Evolutionary conservation across 1,140 invertebrate species (phyloP), one percentile per base, ranked within the genome.

Genomic region (Zaprionus nigranus): DNA sequence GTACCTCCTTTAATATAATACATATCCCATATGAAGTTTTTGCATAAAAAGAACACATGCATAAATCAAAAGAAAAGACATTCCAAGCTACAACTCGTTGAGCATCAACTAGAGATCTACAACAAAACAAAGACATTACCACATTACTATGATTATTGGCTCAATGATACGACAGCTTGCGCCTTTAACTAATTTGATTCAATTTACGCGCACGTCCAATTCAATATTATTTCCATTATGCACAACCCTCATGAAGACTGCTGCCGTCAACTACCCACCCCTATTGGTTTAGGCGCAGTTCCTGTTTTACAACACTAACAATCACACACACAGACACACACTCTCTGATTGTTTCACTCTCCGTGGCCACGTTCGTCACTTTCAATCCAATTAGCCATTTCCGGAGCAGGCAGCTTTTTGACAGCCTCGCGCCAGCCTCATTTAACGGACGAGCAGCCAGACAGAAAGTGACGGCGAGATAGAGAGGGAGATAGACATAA

Each of bases 361-460:
- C 24, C 22, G n/a, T 17, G 30, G 30, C 30, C 30, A 15, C 38
- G 38, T n/a, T 46, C 58, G 58, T 57, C 72, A 63, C 72, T 56
- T 43, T 60, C 70, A 71, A 64, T 78, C 81, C 74, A 87, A 87
- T 87, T 88, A 87, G 81, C 57, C 70, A 72, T 81, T 87, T 87
- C 83, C 83, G 84, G 80, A 78, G 77, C 70, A 83, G 57, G 72
- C 71, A 78, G 82, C 75, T 86, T 81, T 84, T 75, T 70, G 80
- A 70, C 73, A 72, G 68, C 56, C 17, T 40, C 66, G 65, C 72
- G 40, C 66, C 4, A 15, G 72, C 73, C 72, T 75, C 66, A 65
- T 49, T 88, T 78, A 88, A 75, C 69, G 77, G 62, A 38, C 51
- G 28, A 26, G 40, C 60, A 40, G 40, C 22, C 54, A 56, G 63